Base-by-base conservation (phyloP, 2,113 vertebrate genomes). In the Vulpes lagopus region DNA sequence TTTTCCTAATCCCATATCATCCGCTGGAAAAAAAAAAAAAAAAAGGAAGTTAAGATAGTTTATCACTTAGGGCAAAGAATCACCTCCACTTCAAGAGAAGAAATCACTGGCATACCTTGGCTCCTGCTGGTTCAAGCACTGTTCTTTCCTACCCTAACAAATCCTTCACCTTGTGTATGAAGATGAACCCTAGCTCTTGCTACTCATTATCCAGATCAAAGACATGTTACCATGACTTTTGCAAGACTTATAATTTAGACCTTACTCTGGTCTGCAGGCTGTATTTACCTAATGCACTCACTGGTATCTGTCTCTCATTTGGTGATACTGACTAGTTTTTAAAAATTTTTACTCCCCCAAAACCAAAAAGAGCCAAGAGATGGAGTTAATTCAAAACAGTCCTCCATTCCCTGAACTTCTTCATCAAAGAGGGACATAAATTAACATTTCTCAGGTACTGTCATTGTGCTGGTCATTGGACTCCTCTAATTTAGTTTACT, bases 1-100 rank as follows among this genome's bases (percentile, higher is more conserved):
- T 98, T 99, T 99, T 38, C 99, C 99, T 95, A 99, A 97, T 64
- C 99, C 99, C 99, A 99, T 99, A 97, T 99, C 99, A 98, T 99
- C 99, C 3, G 99, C 99, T 99, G 97, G 30, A 97, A 97, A 96
- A 57, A 43, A 43, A 97, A 43, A 97, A 16, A 82, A 67, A 82
- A 49, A 78, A 17, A 97, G 43, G 43, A 43, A 2, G n/a, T 4
- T 94, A 76, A 76, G 32, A 23, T 35, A 90, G 71, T 85, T 0
- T 15, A 85, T 80, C 35, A 95, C 2, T 9, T 32, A 22, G 43
- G 71, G 82, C 83, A 94, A 90, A 17, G 4, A 94, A 53, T 60
- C 69, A 7, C 49, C 20, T 74, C 35, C 22, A 32, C 11, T 53
- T 59, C 51, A 30, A 91, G 49, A 81, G 86, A 20, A 25, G 30